These are phyloP conservation scores for Trichosurus vulpecula DNA, from an alignment of 2,797 vertebrate genomes.

Conservation along the genomic window DNA sequence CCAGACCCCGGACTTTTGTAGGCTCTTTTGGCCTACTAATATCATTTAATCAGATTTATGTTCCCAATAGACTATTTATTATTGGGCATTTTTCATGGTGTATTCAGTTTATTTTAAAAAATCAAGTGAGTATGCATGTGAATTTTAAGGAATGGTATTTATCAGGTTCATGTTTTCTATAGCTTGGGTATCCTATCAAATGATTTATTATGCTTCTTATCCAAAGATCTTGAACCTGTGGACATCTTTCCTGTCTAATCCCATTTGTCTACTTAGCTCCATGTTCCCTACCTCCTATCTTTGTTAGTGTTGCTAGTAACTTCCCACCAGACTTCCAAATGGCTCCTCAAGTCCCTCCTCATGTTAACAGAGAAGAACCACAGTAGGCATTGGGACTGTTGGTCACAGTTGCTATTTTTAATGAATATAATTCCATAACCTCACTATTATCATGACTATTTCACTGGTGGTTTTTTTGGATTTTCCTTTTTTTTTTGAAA, in stretches of 20 bases:
- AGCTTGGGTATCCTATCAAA: not conserved
- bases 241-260: not conserved
- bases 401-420: not conserved
- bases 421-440: not conserved
- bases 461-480: not conserved
- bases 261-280: not conserved
- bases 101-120: not conserved
- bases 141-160: not conserved
- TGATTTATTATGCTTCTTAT: not conserved
- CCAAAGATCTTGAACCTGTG: not conserved
- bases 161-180: slow-evolving; percentile 3
- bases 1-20: not conserved
- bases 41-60: not conserved
- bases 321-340: not conserved
- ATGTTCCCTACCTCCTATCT: not conserved
- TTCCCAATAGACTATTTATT: not conserved
- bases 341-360: not conserved
- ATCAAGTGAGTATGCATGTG: not conserved
- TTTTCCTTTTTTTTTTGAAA: too few species aligned
- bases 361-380: not conserved
- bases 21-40: not conserved
- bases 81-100: not conserved
- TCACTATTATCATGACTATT: not conserved
- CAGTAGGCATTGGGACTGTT: not conserved
- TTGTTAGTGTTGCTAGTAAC: not conserved